Evolutionary conservation across 64 coral and sea anemone species (phyloP).

Genomic region (Orbicella faveolata): DNA sequence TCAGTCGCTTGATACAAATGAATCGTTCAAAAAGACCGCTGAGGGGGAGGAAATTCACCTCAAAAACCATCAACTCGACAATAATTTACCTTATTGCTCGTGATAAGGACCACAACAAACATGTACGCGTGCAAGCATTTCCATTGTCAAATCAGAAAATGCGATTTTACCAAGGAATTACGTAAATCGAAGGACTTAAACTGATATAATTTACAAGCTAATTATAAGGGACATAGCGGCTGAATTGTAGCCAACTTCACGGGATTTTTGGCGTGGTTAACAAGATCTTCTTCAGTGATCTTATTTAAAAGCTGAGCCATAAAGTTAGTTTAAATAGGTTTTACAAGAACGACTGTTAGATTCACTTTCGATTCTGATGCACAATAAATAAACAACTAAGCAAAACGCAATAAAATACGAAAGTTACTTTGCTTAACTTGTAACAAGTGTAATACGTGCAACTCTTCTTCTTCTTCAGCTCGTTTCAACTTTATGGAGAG

Average conservation of each 20-base stretch:
- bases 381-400: too few relatives aligned
- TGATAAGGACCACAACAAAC: background rate
- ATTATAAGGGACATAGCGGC: background rate
- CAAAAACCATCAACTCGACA: background rate
- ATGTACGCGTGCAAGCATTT: background rate
- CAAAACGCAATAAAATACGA: too few relatives aligned
- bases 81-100: background rate
- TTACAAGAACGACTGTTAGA: too few relatives aligned
- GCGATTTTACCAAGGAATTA: background rate
- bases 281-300: too few relatives aligned
- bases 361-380: too few relatives aligned
- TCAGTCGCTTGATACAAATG: background rate
- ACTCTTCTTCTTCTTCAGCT: too few relatives aligned
- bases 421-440: too few relatives aligned
- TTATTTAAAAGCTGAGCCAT: too few relatives aligned
- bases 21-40: conserved; percentile 25
- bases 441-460: too few relatives aligned
- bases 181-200: background rate
- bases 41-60: background rate
- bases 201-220: background rate
- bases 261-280: background rate
- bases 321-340: too few relatives aligned
- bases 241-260: background rate
- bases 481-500: too few relatives aligned
- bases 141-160: background rate